Base-by-base conservation (phyloP, 2,113 vertebrate genomes). In the Heliornis fulica region DNA sequence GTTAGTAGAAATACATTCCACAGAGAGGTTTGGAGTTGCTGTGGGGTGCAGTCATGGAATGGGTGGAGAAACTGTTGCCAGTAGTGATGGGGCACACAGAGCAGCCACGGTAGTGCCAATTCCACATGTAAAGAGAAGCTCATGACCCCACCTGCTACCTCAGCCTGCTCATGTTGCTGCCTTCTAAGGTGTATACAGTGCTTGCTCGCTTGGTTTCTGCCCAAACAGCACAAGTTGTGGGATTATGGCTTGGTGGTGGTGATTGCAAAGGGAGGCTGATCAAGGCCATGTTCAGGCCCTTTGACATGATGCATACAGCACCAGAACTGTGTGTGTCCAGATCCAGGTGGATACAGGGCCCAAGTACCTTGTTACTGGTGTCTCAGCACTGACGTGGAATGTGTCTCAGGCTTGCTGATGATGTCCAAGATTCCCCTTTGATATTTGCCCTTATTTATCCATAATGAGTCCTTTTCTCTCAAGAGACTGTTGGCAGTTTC, bases 91-190 rank as follows among this genome's bases (percentile, higher is more conserved):
- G 13, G 22, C 13, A 5, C 22, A 17, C 32, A 5, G 7, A 72
- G 81, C 31, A 76, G 31, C 18, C 1, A 2, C 13, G 18, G 40
- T 0, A 1, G 28, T 14, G 7, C 59, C 26, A 9, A 8, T 61
- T 84, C 54, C 16, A 7, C 6, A 7, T 50, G 57, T 32, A 15
- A 56, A 40, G 15, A 7, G 36, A 22, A 31, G 32, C 40, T 71
- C 4, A 0, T 53, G 75, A 18, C 4, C 29, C 16, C 26, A 14
- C 7, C 7, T 40, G 10, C n/a, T 75, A 1, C 26, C 46, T 84
- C 46, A 75, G 38, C 60, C 43, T 31, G 28, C 40, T 72, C 25
- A 3, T 1, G 0, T 29, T 9, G 1, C 13, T 25, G 31, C 36
- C 40, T 40, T n/a, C 11, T 1, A 3, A 10, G 32, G 20, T 10